Evolutionary conservation across 2,888 invertebrate genomes (phyloP).

Genomic region (Scaptomyza tumidula): DNA sequence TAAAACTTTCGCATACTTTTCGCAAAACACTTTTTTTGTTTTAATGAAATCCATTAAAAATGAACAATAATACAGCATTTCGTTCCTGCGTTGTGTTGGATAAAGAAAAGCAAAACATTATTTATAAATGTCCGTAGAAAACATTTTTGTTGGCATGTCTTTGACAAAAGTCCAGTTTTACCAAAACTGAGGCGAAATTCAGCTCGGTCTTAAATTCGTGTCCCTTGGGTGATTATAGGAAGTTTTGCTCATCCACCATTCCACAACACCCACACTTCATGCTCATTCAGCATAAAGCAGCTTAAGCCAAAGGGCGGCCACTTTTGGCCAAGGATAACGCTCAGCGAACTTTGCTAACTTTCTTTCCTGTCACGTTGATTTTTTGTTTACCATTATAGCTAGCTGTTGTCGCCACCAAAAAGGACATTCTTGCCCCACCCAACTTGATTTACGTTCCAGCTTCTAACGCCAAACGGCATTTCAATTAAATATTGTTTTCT

Average conservation of each 20-base stretch:
- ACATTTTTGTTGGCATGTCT: conserved; percentile 62
- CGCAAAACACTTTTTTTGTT: conserved; percentile 35
- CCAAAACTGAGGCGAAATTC: conserved; percentile 25
- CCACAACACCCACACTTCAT: not conserved
- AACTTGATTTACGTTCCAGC: conserved; percentile 77
- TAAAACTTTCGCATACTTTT: conserved; percentile 23
- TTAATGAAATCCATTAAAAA: conserved; percentile 58
- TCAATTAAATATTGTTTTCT: conserved; percentile 83
- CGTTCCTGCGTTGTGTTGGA: conserved; percentile 63
- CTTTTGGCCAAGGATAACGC: conserved; percentile 57
- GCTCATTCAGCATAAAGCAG: conserved; percentile 58
- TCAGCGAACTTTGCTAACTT: conserved; percentile 76
- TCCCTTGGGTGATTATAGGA: conserved; percentile 54
- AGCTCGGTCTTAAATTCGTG: conserved; percentile 52
- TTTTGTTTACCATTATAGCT: conserved; percentile 79
- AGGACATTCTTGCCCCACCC: conserved; percentile 24
- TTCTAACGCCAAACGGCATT: conserved; percentile 66
- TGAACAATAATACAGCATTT: conserved; percentile 30
- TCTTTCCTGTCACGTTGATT: conserved; percentile 81
- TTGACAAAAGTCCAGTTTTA: conserved; percentile 61
- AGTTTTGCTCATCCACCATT: conserved; percentile 1
- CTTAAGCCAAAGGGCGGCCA: conserved; percentile 67
- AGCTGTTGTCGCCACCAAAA: conserved; percentile 72
- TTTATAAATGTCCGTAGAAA: conserved; percentile 79
- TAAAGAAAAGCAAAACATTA: conserved; percentile 62